These are phyloP conservation scores for Periophthalmodon schlosseri DNA, from an alignment of 2,113 vertebrate species.

Conservation along the genomic window DNA sequence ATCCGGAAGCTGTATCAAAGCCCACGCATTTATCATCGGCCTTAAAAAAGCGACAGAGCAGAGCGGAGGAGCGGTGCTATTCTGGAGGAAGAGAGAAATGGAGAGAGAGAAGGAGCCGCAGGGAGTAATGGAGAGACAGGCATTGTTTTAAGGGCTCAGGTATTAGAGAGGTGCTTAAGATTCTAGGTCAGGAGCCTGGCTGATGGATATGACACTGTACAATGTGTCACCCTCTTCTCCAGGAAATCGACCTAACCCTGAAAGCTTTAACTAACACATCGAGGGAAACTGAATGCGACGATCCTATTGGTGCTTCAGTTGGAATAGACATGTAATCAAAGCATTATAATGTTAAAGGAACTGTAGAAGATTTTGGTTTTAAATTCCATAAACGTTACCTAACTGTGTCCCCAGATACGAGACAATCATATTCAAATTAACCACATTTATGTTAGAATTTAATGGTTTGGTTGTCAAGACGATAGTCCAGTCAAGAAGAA, in stretches of 20 bases:
- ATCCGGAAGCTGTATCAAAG: constrained; percentile 56
- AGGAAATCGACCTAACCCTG: constrained; percentile 36
- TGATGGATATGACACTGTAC: constrained; percentile 53
- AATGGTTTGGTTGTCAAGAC: too few relatives aligned
- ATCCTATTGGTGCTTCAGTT: neutral
- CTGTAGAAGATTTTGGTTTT: neutral
- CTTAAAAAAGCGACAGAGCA: constrained; percentile 45
- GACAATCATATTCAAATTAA: too few relatives aligned
- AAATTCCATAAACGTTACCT: too few relatives aligned
- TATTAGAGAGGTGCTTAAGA: constrained; percentile 58
- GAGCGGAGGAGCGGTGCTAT: constrained; percentile 46
- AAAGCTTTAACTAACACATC: constrained; percentile 45
- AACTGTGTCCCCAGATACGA: too few relatives aligned
- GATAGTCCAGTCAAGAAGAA: too few relatives aligned
- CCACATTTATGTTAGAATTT: too few relatives aligned
- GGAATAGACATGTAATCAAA: neutral
- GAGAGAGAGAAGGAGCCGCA: constrained; percentile 7
- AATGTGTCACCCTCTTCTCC: constrained; percentile 12
- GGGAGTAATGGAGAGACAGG: constrained; percentile 51
- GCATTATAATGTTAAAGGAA: neutral
- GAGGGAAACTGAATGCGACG: constrained; percentile 35
- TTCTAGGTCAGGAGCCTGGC: constrained; percentile 59
- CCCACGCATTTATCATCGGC: constrained; percentile 65
- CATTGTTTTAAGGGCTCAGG: constrained; percentile 52
- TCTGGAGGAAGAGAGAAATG: constrained; percentile 30